Conservation (phyloP, 2,113 vertebrate genomes). For the Vicugna pacos region DNA sequence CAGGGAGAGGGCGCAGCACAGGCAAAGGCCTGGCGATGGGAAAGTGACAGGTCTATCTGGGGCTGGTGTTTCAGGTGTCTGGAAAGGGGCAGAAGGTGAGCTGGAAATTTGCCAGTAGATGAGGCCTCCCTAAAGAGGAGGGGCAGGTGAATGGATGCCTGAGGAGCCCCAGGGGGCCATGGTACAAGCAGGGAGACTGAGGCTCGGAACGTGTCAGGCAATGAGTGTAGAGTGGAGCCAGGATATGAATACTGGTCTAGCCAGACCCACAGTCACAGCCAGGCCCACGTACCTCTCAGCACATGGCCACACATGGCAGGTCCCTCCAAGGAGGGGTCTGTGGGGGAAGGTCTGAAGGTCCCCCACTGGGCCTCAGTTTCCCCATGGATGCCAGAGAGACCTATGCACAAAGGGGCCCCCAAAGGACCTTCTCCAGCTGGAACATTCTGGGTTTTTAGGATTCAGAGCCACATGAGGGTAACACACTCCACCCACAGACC, state of each 20-base stretch:
- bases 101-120: not conserved
- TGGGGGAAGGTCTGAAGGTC: not conserved
- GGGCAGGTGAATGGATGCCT: not conserved
- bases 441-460: not conserved
- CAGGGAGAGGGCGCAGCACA: fast-evolving
- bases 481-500: not conserved
- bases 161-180: not conserved
- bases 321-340: not conserved
- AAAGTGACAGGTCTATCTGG: not conserved
- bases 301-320: not conserved
- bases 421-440: not conserved
- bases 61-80: not conserved
- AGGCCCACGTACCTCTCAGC: not conserved
- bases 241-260: not conserved
- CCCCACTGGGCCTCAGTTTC: not conserved
- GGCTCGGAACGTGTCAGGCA: not conserved
- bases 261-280: not conserved
- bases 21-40: not conserved
- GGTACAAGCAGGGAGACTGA: not conserved
- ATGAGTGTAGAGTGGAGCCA: not conserved
- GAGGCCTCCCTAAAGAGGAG: not conserved
- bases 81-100: not conserved
- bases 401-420: not conserved
- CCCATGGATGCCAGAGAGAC: not conserved
- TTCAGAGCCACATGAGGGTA: not conserved